Percentiles rank a stretch among this genome's conserved stretches.
Conservation (phyloP, 2,797 vertebrate genomes). For the Perodicticus potto region DNA sequence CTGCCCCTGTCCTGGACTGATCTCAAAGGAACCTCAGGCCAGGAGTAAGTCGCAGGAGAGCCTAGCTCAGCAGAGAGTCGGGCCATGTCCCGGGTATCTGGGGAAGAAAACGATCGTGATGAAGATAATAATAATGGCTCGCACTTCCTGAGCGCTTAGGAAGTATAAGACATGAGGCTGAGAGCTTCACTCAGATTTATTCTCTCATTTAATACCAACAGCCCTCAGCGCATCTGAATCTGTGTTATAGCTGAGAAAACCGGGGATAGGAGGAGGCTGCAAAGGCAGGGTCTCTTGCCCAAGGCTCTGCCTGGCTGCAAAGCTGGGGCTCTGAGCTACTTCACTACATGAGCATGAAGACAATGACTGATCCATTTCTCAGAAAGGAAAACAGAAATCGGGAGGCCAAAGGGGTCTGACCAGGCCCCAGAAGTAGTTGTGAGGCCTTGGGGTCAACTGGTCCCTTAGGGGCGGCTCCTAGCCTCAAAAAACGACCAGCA, state of each 20-base stretch:
- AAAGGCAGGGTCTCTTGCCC: fast-evolving
- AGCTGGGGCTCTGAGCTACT: neutral
- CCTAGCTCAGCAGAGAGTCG: neutral
- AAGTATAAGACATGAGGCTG: neutral
- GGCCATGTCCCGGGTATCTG: fast-evolving
- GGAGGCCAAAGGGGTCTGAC: fast-evolving
- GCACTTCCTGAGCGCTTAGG: neutral
- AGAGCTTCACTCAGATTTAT: fast-evolving
- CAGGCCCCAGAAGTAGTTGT: neutral
- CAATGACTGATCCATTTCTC: neutral
- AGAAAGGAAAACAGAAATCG: neutral
- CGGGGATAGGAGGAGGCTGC: fast-evolving
- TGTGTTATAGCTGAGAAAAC: neutral
- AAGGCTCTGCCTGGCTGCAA: neutral
- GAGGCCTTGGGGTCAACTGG: fast-evolving
- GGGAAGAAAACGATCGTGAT: fast-evolving
- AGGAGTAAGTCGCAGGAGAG: neutral
- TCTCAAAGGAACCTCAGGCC: neutral
- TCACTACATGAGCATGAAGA: fast-evolving
- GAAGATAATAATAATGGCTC: neutral
- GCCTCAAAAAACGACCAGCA: neutral
- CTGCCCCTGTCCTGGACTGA: neutral
- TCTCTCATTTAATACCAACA: neutral
- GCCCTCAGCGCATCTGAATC: fast-evolving
- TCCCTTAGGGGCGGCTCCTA: neutral